Percentiles rank a stretch among this genome's conserved stretches.
Evolutionary conservation across 2,888 invertebrate species (phyloP).

Genomic region (Torymus tubicola): DNA sequence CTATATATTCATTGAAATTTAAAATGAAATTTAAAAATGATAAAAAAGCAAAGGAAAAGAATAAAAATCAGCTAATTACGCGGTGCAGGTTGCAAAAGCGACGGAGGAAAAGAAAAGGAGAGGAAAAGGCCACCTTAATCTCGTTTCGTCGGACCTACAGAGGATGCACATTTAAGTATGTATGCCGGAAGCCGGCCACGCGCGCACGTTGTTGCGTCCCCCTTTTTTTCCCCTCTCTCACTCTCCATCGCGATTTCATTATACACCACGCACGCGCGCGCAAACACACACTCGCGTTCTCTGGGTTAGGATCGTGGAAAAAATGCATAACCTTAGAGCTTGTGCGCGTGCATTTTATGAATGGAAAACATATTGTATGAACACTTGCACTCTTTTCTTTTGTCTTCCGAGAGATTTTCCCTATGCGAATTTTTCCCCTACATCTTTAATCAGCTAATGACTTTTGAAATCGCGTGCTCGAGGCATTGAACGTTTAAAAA

Average conservation of each 20-base stretch:
- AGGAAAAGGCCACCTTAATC: conserved; percentile 20
- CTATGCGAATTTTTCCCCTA: not conserved
- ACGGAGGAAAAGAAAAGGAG: not conserved
- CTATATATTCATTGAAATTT: no score
- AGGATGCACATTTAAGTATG: conserved; percentile 37
- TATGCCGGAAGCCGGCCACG: conserved; percentile 41
- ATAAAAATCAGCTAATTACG: no score
- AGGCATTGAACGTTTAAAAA: conserved; percentile 21
- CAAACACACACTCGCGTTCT: not conserved
- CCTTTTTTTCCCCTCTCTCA: not conserved
- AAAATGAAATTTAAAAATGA: no score
- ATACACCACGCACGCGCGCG: not conserved
- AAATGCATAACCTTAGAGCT: conserved; percentile 33
- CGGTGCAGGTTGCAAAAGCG: not conserved
- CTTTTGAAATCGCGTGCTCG: conserved; percentile 22
- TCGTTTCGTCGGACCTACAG: conserved; percentile 4
- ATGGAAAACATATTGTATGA: not conserved
- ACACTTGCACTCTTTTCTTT: conserved; percentile 39
- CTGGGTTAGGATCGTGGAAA: conserved; percentile 36
- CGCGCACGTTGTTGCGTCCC: not conserved
- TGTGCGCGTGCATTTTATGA: not conserved
- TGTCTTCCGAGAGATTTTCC: conserved; percentile 24
- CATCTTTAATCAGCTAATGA: conserved; percentile 34
- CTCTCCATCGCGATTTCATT: conserved; percentile 43
- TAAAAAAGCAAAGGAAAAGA: no score